Base-by-base conservation (phyloP, 1,140 invertebrate genomes). In the Lepidostoma basale region DNA sequence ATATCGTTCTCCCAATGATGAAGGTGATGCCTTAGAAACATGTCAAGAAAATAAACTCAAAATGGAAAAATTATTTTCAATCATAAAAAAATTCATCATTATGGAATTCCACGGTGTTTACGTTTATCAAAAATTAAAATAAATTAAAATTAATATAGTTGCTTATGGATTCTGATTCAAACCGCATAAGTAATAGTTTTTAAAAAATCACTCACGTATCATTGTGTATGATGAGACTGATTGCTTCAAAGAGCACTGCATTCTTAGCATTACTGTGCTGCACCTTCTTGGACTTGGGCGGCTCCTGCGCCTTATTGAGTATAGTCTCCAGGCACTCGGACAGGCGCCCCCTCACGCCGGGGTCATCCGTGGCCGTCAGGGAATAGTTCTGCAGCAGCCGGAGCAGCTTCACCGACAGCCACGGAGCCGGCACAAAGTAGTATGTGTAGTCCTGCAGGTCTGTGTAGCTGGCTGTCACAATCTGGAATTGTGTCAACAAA, bases 201-300 rank as follows among this genome's bases (percentile, higher is more conserved):
- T n/a, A 36, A 9, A 2, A 14, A 42, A 42, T 26, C 12, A 26
- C 3, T 69, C 74, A 87, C 85, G 85, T 93, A 77, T 99, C 98
- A 84, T 98, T 98, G 78, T 99, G 98, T 76, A 99, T 99, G 75
- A 99, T 99, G 67, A 99, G 86, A 84, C 97, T 98, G 77, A 99
- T 99, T 16, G 98, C 98, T 85, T 99, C 98, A 85, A 99, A 99
- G 1, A 99, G 85, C 14, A 99, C 97, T 42, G 98, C 97, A 86
- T 99, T 99, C 82, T 99, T 99, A 33, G 98, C 98, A 86, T 99
- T 99, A 23, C 97, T 98, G 83, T 99, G 98, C 85, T 99, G 98
- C 47, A 99, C 97, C 84, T 99, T 99, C 83, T 99, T 99, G 22
- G 98, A 99, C 81, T 99, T 99, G 28, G 97, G 97, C 60, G 98